A percentile compares a stretch with the other conserved stretches of the same genome.
These are phyloP conservation scores for Prosopocoilus inquinatus DNA, from an alignment of 2,888 invertebrate genomes.

Conservation along the genomic window DNA sequence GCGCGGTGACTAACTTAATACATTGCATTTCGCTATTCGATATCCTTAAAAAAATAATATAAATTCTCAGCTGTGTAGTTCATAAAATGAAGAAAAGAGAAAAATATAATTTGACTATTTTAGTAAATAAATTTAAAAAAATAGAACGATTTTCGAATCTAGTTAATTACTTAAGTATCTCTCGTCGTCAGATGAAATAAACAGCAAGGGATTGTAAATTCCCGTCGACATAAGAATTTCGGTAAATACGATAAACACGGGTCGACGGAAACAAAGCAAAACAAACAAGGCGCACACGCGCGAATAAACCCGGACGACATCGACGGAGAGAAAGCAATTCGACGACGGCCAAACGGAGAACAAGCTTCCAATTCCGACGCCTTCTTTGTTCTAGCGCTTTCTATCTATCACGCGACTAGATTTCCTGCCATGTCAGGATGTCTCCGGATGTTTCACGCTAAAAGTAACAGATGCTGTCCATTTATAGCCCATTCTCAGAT, in stretches of 20 bases:
- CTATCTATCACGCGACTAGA: slow-evolving; percentile 1
- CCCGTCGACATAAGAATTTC: background rate
- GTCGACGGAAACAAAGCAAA: background rate
- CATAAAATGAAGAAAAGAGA: too few relatives aligned
- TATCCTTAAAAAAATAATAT: too few relatives aligned
- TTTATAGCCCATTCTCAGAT: background rate
- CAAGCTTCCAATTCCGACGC: background rate
- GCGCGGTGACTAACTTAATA: too few relatives aligned
- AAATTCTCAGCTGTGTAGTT: too few relatives aligned
- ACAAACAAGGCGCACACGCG: background rate
- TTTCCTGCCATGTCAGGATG: slow-evolving; percentile 1
- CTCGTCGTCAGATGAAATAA: background rate
- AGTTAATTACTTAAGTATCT: background rate
- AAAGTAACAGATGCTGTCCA: slow-evolving; percentile 4
- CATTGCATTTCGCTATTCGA: too few relatives aligned
- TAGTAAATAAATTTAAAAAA: too few relatives aligned
- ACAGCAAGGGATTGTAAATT: background rate
- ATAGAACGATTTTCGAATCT: too few relatives aligned
- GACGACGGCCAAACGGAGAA: slow-evolving; percentile 1
- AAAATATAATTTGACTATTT: too few relatives aligned
- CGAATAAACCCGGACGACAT: slow-evolving; percentile 2
- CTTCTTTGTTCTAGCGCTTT: slow-evolving; percentile 1
- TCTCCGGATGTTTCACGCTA: slow-evolving; percentile 6
- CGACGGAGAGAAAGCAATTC: background rate
- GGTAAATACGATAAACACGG: background rate